Evolutionary conservation across 2,797 vertebrate genomes (phyloP).

Genomic region (Cryptoprocta ferox): DNA sequence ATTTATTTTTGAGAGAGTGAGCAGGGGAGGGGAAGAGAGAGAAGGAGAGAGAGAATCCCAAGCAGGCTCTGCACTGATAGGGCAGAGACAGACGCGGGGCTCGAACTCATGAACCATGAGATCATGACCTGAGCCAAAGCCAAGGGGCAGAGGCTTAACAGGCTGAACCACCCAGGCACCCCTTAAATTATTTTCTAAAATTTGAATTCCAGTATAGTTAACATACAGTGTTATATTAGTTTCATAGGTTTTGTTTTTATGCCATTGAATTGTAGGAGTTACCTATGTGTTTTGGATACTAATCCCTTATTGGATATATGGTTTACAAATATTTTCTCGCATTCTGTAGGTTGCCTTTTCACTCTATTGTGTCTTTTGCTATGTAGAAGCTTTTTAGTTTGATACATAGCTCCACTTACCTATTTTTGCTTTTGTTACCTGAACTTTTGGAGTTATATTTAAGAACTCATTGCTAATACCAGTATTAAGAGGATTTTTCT

Average conservation of each 20-base stretch:
- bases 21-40: too few species aligned
- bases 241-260: not conserved
- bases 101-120: too few species aligned
- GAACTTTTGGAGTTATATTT: not conserved
- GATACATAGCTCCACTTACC: not conserved
- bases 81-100: too few species aligned
- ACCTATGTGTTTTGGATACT: not conserved
- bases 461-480: not conserved
- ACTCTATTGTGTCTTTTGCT: not conserved
- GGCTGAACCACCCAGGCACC: too few species aligned
- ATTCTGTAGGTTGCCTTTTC: not conserved
- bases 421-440: not conserved
- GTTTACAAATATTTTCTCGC: not conserved
- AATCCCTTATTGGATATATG: not conserved
- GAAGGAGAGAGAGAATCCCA: too few species aligned
- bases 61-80: too few species aligned
- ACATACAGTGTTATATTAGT: not conserved
- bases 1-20: too few species aligned
- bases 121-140: too few species aligned
- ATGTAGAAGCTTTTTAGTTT: slow-evolving; percentile 7
- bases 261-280: not conserved
- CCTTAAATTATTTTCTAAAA: too few species aligned
- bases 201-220: not conserved
- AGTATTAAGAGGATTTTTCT: not conserved
- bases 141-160: too few species aligned